Conservation (phyloP, 64 coral and sea anemone genomes). For the Cladopsammia gracilis region DNA sequence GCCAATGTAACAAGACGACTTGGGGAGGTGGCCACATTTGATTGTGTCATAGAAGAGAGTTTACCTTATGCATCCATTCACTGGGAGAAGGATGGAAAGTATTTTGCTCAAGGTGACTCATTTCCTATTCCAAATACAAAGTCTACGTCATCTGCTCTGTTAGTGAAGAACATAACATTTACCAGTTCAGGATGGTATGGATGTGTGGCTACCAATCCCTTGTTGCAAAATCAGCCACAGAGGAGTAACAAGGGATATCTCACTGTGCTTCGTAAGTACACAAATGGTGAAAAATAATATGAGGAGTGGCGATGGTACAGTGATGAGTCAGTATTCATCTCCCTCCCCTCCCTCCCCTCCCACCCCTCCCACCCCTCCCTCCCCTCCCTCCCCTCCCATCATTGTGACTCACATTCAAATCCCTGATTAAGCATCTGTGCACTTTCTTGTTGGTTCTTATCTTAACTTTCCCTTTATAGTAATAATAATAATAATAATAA, state of each 20-base stretch:
- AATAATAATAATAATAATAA: too few relatives aligned
- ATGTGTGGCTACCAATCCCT: slow-evolving; percentile 91
- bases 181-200: slow-evolving; percentile 83
- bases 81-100: slow-evolving; percentile 93
- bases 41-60: slow-evolving; percentile 84
- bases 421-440: too few relatives aligned
- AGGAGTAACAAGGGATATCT: slow-evolving; percentile 72
- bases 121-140: slow-evolving; percentile 35
- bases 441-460: too few relatives aligned
- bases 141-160: slow-evolving; percentile 81
- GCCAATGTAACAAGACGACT: slow-evolving; percentile 39
- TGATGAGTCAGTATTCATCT: too few relatives aligned
- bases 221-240: slow-evolving; percentile 41
- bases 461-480: too few relatives aligned
- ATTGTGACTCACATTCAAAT: too few relatives aligned
- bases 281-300: too few relatives aligned
- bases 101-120: slow-evolving; percentile 35
- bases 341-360: too few relatives aligned
- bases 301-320: too few relatives aligned
- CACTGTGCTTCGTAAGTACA: slow-evolving; percentile 88
- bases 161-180: slow-evolving; percentile 76
- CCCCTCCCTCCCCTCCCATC: too few relatives aligned
- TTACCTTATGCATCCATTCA: slow-evolving; percentile 73
- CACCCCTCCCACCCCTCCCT: too few relatives aligned
- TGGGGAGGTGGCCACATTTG: slow-evolving; percentile 66